phyloP scores from a whole-genome alignment of 2,888 invertebrate species.

The Scaptodrosophila latifasciaeformis region DNA sequence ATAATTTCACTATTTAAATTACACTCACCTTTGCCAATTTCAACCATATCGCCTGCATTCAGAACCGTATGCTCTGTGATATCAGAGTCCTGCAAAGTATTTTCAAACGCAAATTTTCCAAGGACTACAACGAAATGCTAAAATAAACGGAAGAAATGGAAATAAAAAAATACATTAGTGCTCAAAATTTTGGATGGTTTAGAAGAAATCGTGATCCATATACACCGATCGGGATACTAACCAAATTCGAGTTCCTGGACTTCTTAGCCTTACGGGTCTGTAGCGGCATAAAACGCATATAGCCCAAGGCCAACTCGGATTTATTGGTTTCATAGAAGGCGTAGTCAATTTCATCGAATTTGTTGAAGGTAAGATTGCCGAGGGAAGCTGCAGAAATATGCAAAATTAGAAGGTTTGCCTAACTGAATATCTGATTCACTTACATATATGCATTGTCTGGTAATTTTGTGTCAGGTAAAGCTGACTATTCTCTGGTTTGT shows the following conservation, averaged over 20 bases:
- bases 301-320: slow-evolving; percentile 30
- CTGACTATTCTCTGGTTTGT: background rate
- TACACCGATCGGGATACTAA: slow-evolving; percentile 20
- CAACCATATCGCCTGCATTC: slow-evolving; percentile 47
- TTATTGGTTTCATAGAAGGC: slow-evolving; percentile 49
- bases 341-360: slow-evolving; percentile 52
- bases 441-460: slow-evolving; percentile 22
- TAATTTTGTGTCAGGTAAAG: background rate
- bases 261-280: slow-evolving; percentile 45
- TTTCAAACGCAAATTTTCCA: slow-evolving; percentile 49
- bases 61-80: slow-evolving; percentile 22
- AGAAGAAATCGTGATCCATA: background rate
- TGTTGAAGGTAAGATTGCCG: slow-evolving; percentile 32
- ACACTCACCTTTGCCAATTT: slow-evolving; percentile 46
- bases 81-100: background rate
- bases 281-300: slow-evolving; percentile 51
- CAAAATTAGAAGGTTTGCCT: background rate
- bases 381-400: slow-evolving; percentile 24
- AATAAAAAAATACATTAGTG: background rate
- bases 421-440: background rate
- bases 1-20: background rate
- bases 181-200: background rate
- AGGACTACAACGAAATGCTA: slow-evolving; percentile 48
- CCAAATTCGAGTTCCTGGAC: slow-evolving; percentile 43
- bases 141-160: background rate